phyloP scores from a whole-genome alignment of 2,113 vertebrate genomes.

The Phalacrocorax carbo region DNA sequence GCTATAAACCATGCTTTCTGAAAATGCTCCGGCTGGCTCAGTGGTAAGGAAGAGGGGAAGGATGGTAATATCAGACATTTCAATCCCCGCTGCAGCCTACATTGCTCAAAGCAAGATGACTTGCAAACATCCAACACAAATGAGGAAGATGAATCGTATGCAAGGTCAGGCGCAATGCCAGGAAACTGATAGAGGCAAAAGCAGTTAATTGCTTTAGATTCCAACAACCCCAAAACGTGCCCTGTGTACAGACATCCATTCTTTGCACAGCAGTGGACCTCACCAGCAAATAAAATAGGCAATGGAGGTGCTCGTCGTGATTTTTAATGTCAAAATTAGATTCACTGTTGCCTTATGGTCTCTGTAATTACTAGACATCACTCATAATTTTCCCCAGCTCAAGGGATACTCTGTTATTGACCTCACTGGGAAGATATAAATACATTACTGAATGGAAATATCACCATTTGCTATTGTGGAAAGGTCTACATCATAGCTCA shows the following conservation, averaged over 20 bases:
- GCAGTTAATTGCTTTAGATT: constrained; percentile 59
- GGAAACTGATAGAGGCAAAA: neutral
- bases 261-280: neutral
- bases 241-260: constrained; percentile 19
- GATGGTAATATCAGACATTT: neutral
- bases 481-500: constrained; percentile 20
- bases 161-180: constrained; percentile 53
- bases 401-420: constrained; percentile 49
- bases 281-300: neutral
- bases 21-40: neutral
- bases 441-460: constrained; percentile 40
- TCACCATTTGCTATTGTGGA: constrained; percentile 1
- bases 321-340: constrained; percentile 50
- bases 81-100: constrained; percentile 16
- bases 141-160: constrained; percentile 45
- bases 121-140: constrained; percentile 43
- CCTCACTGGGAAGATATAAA: constrained; percentile 45
- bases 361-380: constrained; percentile 48
- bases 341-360: constrained; percentile 37
- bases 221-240: constrained; percentile 29
- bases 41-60: neutral
- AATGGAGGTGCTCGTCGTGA: neutral
- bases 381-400: constrained; percentile 52
- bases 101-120: constrained; percentile 51
- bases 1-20: neutral